These are phyloP conservation scores for Zygogramma bicolorata DNA, from an alignment of 2,888 invertebrate species.

Conservation along the genomic window DNA sequence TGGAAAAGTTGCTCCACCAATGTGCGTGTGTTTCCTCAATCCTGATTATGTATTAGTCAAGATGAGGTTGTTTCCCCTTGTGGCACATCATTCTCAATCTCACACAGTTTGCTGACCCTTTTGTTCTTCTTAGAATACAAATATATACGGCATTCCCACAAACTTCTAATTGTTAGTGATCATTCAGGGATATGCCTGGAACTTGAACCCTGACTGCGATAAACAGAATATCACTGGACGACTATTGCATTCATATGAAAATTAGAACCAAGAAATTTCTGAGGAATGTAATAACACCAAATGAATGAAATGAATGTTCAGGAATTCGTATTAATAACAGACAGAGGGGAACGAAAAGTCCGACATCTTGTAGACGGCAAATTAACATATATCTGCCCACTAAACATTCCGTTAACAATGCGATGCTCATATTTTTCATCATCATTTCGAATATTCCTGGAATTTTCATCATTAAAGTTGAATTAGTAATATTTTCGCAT, in stretches of 20 bases:
- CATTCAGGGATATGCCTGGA: neutral
- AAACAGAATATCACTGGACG: slow-evolving; percentile 1
- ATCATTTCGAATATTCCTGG: too few species aligned
- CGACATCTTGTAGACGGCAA: neutral
- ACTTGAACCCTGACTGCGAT: neutral
- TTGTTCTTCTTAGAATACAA: slow-evolving; percentile 11
- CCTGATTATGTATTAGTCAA: slow-evolving; percentile 22
- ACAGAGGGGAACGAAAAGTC: neutral
- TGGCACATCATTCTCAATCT: slow-evolving; percentile 20
- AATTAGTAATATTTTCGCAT: too few species aligned
- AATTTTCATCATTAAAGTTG: too few species aligned
- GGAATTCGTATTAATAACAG: neutral
- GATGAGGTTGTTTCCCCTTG: slow-evolving; percentile 10
- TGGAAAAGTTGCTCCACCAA: neutral
- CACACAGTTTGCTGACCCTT: slow-evolving; percentile 17
- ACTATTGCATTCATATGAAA: slow-evolving; percentile 16
- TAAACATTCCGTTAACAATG: too few species aligned
- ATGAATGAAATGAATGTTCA: slow-evolving; percentile 6
- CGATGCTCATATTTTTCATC: too few species aligned
- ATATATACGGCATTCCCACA: too few species aligned
- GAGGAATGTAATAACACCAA: slow-evolving; percentile 18
- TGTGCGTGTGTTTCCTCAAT: slow-evolving; percentile 1
- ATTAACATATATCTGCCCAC: too few species aligned
- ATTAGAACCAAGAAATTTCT: neutral
- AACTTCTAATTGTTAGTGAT: neutral